Conservation (phyloP, 2,113 vertebrate species). For the Spea bombifrons region DNA sequence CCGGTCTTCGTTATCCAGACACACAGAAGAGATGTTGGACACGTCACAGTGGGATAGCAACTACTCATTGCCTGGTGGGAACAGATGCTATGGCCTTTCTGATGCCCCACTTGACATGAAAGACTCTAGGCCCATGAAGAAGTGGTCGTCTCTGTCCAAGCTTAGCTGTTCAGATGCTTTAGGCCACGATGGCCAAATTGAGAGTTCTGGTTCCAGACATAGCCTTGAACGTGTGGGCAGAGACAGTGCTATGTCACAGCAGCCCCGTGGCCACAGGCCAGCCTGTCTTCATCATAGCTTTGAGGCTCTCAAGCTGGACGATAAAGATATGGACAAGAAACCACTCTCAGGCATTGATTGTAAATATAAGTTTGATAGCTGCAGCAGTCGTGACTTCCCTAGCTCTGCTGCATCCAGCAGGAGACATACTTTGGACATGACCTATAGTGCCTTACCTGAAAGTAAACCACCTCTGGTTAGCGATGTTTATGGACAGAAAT, state of each 20-base stretch:
- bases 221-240: conserved; percentile 54
- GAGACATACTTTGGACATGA: conserved; percentile 78
- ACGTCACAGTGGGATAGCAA: conserved; percentile 68
- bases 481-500: conserved; percentile 63
- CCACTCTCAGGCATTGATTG: conserved; percentile 66
- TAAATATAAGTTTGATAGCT: conserved; percentile 72
- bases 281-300: conserved; percentile 68
- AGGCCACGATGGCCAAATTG: conserved; percentile 52
- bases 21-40: conserved; percentile 62
- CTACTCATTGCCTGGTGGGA: conserved; percentile 62
- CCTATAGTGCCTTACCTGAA: conserved; percentile 81
- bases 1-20: conserved; percentile 65
- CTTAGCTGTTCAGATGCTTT: conserved; percentile 66
- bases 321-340: conserved; percentile 65
- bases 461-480: conserved; percentile 58
- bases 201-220: conserved; percentile 60
- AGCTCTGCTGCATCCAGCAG: conserved; percentile 66
- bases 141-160: conserved; percentile 89
- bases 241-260: conserved; percentile 64
- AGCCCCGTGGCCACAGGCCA: conserved; percentile 63
- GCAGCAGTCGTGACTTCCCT: conserved; percentile 66
- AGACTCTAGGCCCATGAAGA: conserved; percentile 77
- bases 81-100: conserved; percentile 54
- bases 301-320: conserved; percentile 67
- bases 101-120: conserved; percentile 80